Conservation (phyloP, 2,797 vertebrate species). For the Simalia tracyae region DNA sequence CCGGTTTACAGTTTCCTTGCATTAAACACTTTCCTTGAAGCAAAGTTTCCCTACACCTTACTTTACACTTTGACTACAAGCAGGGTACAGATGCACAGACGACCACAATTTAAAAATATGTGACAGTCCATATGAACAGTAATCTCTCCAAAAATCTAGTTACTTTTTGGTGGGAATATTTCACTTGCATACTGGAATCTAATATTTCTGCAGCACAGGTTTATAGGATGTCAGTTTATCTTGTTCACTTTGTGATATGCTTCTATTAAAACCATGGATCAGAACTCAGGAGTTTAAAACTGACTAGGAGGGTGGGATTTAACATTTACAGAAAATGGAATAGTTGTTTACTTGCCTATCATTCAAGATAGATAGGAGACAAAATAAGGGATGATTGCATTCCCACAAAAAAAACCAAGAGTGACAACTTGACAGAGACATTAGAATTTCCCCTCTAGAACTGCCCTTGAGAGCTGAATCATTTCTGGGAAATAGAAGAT, state of each 20-base stretch:
- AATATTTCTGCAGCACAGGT: not conserved
- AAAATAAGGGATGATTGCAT: slow-evolving; percentile 32
- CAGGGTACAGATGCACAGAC: not conserved
- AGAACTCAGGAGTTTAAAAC: slow-evolving; percentile 2
- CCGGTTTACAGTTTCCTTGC: not conserved
- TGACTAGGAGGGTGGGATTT: not conserved
- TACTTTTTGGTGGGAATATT: not conserved
- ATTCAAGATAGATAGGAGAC: slow-evolving; percentile 30
- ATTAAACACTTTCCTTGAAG: not conserved
- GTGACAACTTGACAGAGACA: not conserved
- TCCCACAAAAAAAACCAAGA: slow-evolving; percentile 10
- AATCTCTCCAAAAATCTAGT: not conserved
- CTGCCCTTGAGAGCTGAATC: slow-evolving; percentile 54
- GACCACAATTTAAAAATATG: slow-evolving; percentile 7
- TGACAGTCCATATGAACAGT: not conserved
- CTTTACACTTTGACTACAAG: not conserved
- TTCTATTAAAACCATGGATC: slow-evolving; percentile 21
- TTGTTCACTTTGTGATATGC: slow-evolving; percentile 33
- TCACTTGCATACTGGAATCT: slow-evolving; percentile 1
- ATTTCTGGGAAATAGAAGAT: slow-evolving; percentile 25
- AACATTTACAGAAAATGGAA: slow-evolving; percentile 34
- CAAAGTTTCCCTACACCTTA: not conserved
- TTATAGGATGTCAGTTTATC: slow-evolving; percentile 48
- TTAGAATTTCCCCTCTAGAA: slow-evolving; percentile 28
- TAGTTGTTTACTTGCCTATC: not conserved